Evolutionary conservation across 2,113 vertebrate genomes (phyloP), one percentile per base, ranked within the genome.

Genomic region (Cacatua alba): DNA sequence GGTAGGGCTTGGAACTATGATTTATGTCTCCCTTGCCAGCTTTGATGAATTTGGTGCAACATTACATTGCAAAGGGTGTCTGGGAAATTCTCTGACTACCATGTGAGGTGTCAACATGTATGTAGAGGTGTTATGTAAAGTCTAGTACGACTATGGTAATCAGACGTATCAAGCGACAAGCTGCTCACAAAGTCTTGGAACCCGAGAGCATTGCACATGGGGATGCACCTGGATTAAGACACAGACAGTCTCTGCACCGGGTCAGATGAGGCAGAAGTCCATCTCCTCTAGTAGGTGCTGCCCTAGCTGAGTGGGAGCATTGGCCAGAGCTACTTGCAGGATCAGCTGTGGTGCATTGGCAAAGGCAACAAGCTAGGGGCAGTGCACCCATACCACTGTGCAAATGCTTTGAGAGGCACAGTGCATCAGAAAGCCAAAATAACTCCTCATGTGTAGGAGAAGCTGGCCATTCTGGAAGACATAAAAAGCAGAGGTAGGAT

Each of bases 41-140:
- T 96, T 95, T 95, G 88, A 96, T 85, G 86, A 96, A 94, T 96
- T 96, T 96, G 92, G 95, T 96, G 90, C 86, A 96, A 93, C 70
- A 89, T 75, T 95, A 94, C 77, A 91, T 96, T 93, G 86, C 77
- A 96, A 94, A 94, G 92, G 86, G 83, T 94, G 92, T 97, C 95
- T 96, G 92, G 94, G 93, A 93, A 94, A 96, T 86, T 94, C 94
- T 96, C 94, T 89, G 96, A 96, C 92, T 96, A 94, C 95, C 96
- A 96, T 97, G 94, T 97, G 94, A 96, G 95, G 90, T 96, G 96
- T 97, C 95, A 97, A 96, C 92, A 94, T 95, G 80, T 95, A 96
- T 94, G 95, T 96, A 96, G 96, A 96, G 94, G 96, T 96, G 96
- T 95, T 97, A 96, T 97, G 92, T 97, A 96, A 97, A 96, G 96